These are phyloP conservation scores for Clupea harengus DNA, from an alignment of 2,113 vertebrate genomes.

Conservation along the genomic window DNA sequence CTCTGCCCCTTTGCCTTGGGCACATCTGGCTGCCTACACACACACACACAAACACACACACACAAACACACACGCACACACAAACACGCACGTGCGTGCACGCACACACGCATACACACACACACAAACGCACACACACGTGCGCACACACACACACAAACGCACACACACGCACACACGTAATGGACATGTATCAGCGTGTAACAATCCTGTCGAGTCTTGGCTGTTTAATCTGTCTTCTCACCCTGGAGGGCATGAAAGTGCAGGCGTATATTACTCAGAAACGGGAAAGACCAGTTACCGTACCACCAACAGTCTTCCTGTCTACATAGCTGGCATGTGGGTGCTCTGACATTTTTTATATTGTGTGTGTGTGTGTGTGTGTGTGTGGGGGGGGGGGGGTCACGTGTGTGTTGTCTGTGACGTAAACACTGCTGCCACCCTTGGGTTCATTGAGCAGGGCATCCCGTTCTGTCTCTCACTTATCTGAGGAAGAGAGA, in stretches of 20 bases:
- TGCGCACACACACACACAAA: neutral
- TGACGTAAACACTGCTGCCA: neutral
- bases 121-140: neutral
- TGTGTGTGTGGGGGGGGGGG: neutral
- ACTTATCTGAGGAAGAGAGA: neutral
- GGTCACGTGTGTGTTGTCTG: neutral
- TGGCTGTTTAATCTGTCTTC: too few species aligned
- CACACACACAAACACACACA: slow-evolving; percentile 34
- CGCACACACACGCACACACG: neutral
- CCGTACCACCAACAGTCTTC: too few species aligned
- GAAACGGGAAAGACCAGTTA: too few species aligned
- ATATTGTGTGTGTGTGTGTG: neutral
- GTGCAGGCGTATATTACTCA: too few species aligned
- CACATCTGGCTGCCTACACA: slow-evolving; percentile 37
- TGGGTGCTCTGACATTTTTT: too few species aligned
- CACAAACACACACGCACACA: neutral
- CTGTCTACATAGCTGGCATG: too few species aligned
- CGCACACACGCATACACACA: neutral
- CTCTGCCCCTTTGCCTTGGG: slow-evolving; percentile 28
- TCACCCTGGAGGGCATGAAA: too few species aligned
- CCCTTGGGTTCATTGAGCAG: neutral
- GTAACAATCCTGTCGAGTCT: too few species aligned
- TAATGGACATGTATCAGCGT: too few species aligned
- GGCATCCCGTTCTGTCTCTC: neutral
- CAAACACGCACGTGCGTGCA: neutral